These are phyloP conservation scores for Epinephelus fuscoguttatus DNA, from an alignment of 2,113 vertebrate genomes.

Conservation along the genomic window DNA sequence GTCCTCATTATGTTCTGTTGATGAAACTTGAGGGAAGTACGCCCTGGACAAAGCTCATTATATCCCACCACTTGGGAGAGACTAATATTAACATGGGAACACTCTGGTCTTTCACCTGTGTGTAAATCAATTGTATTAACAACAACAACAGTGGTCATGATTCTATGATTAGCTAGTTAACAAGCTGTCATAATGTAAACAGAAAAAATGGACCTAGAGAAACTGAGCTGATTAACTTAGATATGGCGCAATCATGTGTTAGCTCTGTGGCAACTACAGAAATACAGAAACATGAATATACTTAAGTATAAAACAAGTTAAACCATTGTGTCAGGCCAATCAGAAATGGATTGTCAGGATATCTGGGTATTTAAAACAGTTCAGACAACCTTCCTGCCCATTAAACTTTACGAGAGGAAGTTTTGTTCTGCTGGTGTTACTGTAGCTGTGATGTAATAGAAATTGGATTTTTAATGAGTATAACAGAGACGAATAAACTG, in stretches of 20 bases:
- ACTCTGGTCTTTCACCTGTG: no score
- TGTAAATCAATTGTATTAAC: no score
- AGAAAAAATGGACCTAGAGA: neutral
- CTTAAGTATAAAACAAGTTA: neutral
- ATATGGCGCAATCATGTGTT: neutral
- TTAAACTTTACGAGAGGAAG: conserved; percentile 15
- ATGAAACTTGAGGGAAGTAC: no score
- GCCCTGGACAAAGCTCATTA: no score
- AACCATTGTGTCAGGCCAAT: neutral
- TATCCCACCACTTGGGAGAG: no score
- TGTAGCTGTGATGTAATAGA: neutral
- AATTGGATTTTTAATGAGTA: neutral
- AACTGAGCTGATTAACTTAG: neutral
- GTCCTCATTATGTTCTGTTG: no score
- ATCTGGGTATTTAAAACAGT: conserved; percentile 16
- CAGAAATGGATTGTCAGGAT: neutral
- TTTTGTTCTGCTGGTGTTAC: neutral
- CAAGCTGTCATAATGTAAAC: neutral
- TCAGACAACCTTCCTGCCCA: conserved; percentile 10
- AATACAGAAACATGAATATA: neutral
- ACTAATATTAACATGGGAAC: no score
- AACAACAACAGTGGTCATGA: neutral
- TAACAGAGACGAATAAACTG: neutral
- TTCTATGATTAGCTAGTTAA: neutral
- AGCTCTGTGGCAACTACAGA: neutral